These are phyloP conservation scores for Baccha elongata DNA, from an alignment of 2,888 invertebrate species.

Conservation along the genomic window DNA sequence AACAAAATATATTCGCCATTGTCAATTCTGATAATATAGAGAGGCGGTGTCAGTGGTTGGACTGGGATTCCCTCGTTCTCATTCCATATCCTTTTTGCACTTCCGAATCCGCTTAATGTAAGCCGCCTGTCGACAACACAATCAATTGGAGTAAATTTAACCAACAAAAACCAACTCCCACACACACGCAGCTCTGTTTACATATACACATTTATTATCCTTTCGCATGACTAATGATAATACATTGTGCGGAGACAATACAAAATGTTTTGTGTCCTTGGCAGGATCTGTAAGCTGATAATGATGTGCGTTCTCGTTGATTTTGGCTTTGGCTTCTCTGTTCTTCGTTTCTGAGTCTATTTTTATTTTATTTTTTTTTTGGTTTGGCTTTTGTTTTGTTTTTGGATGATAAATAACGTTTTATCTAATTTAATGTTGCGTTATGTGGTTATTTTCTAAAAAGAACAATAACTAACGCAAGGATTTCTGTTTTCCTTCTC, in stretches of 20 bases:
- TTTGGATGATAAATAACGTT: conserved; percentile 71
- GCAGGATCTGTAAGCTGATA: conserved; percentile 72
- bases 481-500: conserved; percentile 17
- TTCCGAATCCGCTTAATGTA: conserved; percentile 53
- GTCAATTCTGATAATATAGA: conserved; percentile 58
- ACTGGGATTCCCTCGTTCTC: background rate
- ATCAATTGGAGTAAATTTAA: conserved; percentile 45
- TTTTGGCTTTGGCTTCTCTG: conserved; percentile 57
- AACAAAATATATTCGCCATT: conserved; percentile 69
- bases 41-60: conserved; percentile 26
- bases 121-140: conserved; percentile 67
- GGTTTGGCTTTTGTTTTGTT: conserved; percentile 10
- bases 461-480: conserved; percentile 64
- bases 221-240: conserved; percentile 72
- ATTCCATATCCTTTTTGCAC: conserved; percentile 27
- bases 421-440: conserved; percentile 71
- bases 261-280: conserved; percentile 63
- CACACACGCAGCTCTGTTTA: conserved; percentile 3
- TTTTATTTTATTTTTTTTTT: conserved; percentile 6
- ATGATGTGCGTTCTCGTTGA: conserved; percentile 69
- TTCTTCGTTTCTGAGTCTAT: conserved; percentile 20
- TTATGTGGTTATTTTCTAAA: conserved; percentile 66
- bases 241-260: conserved; percentile 61
- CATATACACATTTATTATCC: conserved; percentile 24
- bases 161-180: conserved; percentile 6